phyloP scores from a whole-genome alignment of 35 echinoderm and acorn worm genomes.

The Diadema setosum region DNA sequence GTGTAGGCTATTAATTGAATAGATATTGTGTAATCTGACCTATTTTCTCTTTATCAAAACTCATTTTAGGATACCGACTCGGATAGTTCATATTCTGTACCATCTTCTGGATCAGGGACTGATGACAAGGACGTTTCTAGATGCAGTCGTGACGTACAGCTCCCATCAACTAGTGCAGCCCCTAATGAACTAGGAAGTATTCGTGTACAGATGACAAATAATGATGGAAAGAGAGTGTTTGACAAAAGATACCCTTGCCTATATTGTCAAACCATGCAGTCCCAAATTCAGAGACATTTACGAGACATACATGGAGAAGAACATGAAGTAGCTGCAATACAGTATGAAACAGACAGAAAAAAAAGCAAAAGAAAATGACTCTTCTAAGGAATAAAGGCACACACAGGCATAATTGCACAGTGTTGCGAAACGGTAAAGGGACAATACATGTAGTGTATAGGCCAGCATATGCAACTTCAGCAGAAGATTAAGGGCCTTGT shows the following conservation, averaged over 20 bases:
- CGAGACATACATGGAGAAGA: neutral
- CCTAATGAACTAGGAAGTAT: no score
- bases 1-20: no score
- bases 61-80: no score
- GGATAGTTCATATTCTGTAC: no score
- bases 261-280: neutral
- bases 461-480: neutral
- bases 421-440: slow-evolving; percentile 3
- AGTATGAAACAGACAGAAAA: slow-evolving; percentile 2
- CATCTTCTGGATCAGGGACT: no score
- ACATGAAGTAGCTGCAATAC: neutral
- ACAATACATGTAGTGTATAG: neutral
- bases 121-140: no score
- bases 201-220: neutral
- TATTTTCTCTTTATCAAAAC: no score
- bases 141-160: no score
- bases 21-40: no score
- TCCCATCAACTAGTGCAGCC: no score
- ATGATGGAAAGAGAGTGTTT: neutral
- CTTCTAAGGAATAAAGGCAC: slow-evolving; percentile 12
- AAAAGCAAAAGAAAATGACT: neutral
- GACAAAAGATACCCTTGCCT: slow-evolving; percentile 19
- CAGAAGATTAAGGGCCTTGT: slow-evolving; percentile 57
- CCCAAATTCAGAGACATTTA: slow-evolving; percentile 22
- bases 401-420: slow-evolving; percentile 26